Base-by-base conservation (phyloP, 2,797 vertebrate genomes). In the Parauchenoglanis punctatus region DNA sequence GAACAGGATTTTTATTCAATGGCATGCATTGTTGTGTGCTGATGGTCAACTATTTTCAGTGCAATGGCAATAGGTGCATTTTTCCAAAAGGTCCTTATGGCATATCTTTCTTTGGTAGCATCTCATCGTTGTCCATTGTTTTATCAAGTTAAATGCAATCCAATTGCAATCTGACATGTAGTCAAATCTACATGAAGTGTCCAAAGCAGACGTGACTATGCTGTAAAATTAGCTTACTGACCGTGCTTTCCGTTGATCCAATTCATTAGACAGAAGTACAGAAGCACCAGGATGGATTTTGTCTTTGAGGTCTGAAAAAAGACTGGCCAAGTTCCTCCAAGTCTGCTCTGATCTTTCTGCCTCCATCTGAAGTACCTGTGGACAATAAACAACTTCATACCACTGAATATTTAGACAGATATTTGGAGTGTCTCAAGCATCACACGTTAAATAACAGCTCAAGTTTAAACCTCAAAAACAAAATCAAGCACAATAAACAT, bases 301-400 rank as follows among this genome's bases (percentile, higher is more conserved):
- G 83, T 89, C 88, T 63, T 54, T 56, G 6, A 96, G 91, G 70
- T 87, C 83, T 87, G 88, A 87, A 82, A 88, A 89, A 4, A 90
- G 92, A 85, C 92, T 89, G 46, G 91, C 89, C 87, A 92, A 35
- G 1, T 90, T 84, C 0, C 17, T 88, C 96, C 95, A 98, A 0
- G 91, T 93, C 75, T 94, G 93, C 86, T 96, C 95, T 49, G 87
- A 92, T 82, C 59, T 92, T 88, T 94, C 93, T 0, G 91, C 92
- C 90, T 96, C 94, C 7, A 93, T 95, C 88, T 97, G 95, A 88
- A 98, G 93, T 83, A 92, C 90, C 98, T 99, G 91, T 73, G 59
- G 18, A 87, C 0, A 90, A 89, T 89, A n/a, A 83, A 17, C 87
- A 40, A 40, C 44, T 40, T 59, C 40, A 83, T 13, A 65, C 35